Base-by-base conservation (phyloP, 1,140 invertebrate genomes). In the Formica exsecta region DNA sequence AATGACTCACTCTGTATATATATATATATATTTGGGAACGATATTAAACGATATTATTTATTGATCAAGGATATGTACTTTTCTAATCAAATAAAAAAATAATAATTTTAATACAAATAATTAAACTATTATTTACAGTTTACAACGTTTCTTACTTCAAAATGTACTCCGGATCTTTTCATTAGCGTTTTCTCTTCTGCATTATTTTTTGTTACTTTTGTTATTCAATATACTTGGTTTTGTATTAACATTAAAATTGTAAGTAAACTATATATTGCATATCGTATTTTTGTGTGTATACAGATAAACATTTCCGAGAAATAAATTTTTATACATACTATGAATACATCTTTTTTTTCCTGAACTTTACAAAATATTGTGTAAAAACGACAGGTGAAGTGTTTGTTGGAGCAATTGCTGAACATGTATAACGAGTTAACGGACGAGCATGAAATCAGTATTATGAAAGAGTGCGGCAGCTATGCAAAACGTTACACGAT, bases 361-460 rank as follows among this genome's bases (percentile, higher is more conserved):
- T 16, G 0, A 19, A 3, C 5, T 6, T 25, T 29, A 41, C 16
- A 5, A 8, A 66, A 36, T 19, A 32, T 57, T 54, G 3, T 44
- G 8, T 54, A 41, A 19, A 66, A 66, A 65, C 7, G 4, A 36
- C 6, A 79, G 76, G 0, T 79, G n/a, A 79, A 68, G 38, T 7
- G 5, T 38, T 54, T 38, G 8, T 6, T 66, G 44, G 16, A 79
- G 0, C 44, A 38, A 57, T 0, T 79, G 16, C 61, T 57, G 9
- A 32, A 38, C 38, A 68, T 25, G 0, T 68, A n/a, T 38, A 38
- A 68, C 7, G 5, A 79, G 1, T 2, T 79, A 41, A 68, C n/a
- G 5, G 48, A 66, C 2, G 2, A 57, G 0, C 68, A 68, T 29
- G 76, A 79, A 68, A 25, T 79, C 5, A 19, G 0, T 79, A 79